Conservation (phyloP, 2,113 vertebrate genomes). For the Aix galericulata region DNA sequence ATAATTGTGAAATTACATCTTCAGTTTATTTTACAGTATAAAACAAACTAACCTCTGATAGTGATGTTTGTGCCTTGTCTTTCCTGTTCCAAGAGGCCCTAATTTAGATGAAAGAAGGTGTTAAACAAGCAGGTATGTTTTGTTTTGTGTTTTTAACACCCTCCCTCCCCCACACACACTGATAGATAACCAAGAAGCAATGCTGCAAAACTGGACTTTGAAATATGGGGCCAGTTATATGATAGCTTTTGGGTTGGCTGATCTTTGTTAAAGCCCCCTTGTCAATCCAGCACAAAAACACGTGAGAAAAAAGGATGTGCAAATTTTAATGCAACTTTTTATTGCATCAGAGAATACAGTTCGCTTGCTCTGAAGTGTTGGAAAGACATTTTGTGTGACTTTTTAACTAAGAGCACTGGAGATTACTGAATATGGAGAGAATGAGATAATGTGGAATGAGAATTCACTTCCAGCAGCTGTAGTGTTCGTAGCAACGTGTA, state of each 20-base stretch:
- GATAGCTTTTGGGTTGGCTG: background rate
- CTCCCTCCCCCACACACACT: no score
- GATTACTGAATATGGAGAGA: rapidly evolving
- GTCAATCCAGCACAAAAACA: background rate
- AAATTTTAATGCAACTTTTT: background rate
- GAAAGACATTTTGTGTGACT: background rate
- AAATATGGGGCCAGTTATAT: background rate
- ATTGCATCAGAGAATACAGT: background rate
- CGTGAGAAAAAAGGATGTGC: background rate
- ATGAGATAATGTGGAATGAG: background rate
- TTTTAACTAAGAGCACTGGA: background rate
- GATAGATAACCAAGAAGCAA: background rate
- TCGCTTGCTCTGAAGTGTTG: background rate
- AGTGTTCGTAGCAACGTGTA: background rate
- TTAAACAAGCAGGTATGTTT: background rate
- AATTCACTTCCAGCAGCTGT: background rate
- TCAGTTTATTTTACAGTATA: background rate
- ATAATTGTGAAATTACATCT: background rate
- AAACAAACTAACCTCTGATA: background rate
- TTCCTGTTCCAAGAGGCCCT: background rate
- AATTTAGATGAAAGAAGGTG: background rate
- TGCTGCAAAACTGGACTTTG: background rate
- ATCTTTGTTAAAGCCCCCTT: background rate
- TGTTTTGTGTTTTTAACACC: no score
- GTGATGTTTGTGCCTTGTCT: background rate